Conservation (phyloP, 2,888 invertebrate genomes). For the Agonopterix heracliana region DNA sequence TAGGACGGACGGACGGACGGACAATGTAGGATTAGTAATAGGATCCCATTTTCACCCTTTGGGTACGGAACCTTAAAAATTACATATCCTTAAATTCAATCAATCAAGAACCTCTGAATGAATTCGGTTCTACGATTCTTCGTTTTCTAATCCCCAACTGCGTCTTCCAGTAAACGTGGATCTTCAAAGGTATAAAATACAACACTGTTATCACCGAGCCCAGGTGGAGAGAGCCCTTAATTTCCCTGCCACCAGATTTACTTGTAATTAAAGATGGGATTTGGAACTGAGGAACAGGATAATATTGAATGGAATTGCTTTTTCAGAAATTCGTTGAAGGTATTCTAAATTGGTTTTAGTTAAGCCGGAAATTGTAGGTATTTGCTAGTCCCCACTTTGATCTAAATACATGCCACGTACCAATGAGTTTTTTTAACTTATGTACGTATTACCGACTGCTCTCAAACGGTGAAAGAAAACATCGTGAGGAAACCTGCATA, state of each 20-base stretch:
- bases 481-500: too few species aligned
- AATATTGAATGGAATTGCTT: conserved; percentile 6
- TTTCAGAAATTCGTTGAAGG: conserved; percentile 2
- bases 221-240: conserved; percentile 34
- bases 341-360: not conserved
- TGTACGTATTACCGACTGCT: too few species aligned
- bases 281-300: conserved; percentile 23
- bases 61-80: too few species aligned
- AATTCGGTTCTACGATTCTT: not conserved
- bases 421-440: too few species aligned
- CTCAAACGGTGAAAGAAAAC: too few species aligned
- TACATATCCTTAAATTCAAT: too few species aligned
- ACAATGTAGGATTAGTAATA: too few species aligned
- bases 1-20: too few species aligned
- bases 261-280: conserved; percentile 49
- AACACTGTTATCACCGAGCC: conserved; percentile 31
- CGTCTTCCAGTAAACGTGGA: not conserved
- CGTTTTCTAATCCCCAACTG: not conserved
- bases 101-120: too few species aligned
- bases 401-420: too few species aligned
- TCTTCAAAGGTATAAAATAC: conserved; percentile 27
- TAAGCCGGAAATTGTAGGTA: not conserved
- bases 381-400: not conserved
- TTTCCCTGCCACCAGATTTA: conserved; percentile 42
- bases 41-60: too few species aligned